Evolutionary conservation across 2,797 vertebrate species (phyloP).

Genomic region (Channallabes apus): DNA sequence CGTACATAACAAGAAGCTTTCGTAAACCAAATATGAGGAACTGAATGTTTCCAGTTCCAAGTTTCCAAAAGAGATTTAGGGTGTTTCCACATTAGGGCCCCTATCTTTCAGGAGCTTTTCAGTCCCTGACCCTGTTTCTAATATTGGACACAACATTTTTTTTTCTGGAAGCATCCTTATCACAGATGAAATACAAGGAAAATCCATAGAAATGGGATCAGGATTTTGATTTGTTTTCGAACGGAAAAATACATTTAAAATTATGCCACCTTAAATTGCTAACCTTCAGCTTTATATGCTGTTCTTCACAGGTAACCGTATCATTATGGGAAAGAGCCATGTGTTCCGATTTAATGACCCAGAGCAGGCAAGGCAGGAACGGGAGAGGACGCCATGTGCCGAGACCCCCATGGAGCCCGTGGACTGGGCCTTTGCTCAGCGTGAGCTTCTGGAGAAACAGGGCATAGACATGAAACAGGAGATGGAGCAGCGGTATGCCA

Average conservation of each 20-base stretch:
- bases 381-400: constrained; percentile 90
- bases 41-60: too few relatives aligned
- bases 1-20: too few relatives aligned
- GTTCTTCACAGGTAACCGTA: constrained; percentile 84
- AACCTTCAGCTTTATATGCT: not conserved
- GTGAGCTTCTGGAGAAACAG: constrained; percentile 96
- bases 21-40: too few relatives aligned
- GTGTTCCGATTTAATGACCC: constrained; percentile 98
- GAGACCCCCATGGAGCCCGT: constrained; percentile 93
- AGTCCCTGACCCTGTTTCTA: not conserved
- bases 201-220: not conserved
- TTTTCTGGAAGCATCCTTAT: not conserved
- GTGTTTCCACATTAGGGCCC: too few relatives aligned
- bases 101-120: not conserved
- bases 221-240: not conserved
- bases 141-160: not conserved
- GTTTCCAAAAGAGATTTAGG: not conserved
- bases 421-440: constrained; percentile 97
- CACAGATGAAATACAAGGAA: not conserved
- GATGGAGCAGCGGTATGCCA: constrained; percentile 91
- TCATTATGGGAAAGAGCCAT: constrained; percentile 98
- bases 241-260: not conserved
- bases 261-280: not conserved
- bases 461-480: constrained; percentile 99
- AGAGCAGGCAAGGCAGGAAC: constrained; percentile 93